Conservation (phyloP, 2,888 invertebrate genomes). For the Girardia tigrina region DNA sequence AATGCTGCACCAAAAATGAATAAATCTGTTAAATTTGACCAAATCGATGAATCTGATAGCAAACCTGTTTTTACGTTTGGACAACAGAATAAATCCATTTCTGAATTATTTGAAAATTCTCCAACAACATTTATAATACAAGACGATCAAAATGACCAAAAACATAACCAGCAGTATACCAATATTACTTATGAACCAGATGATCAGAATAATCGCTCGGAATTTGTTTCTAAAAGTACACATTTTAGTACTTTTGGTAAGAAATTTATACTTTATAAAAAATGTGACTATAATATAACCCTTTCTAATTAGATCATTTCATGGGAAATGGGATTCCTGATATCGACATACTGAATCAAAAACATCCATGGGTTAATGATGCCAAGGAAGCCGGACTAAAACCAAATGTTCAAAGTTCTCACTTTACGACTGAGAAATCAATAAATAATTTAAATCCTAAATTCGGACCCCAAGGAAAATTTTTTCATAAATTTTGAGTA, state of each 20-base stretch:
- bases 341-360: not conserved
- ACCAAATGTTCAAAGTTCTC: no score
- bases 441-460: no score
- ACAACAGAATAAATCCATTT: not conserved
- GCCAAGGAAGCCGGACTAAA: not conserved
- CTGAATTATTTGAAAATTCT: not conserved
- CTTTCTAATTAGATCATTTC: not conserved
- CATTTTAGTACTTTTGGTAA: conserved; percentile 10
- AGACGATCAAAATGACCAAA: not conserved
- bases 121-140: not conserved
- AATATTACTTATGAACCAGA: not conserved
- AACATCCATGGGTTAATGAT: not conserved
- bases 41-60: not conserved
- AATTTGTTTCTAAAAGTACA: not conserved
- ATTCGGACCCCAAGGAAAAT: no score
- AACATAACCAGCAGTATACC: not conserved
- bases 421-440: no score
- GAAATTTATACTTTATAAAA: not conserved
- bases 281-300: not conserved
- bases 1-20: conserved; percentile 12
- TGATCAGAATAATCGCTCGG: not conserved
- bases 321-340: not conserved
- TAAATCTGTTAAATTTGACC: not conserved
- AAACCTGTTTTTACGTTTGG: not conserved
- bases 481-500: no score